These are phyloP conservation scores for Drosophila formosana DNA, from an alignment of 2,888 invertebrate genomes.

Conservation along the genomic window DNA sequence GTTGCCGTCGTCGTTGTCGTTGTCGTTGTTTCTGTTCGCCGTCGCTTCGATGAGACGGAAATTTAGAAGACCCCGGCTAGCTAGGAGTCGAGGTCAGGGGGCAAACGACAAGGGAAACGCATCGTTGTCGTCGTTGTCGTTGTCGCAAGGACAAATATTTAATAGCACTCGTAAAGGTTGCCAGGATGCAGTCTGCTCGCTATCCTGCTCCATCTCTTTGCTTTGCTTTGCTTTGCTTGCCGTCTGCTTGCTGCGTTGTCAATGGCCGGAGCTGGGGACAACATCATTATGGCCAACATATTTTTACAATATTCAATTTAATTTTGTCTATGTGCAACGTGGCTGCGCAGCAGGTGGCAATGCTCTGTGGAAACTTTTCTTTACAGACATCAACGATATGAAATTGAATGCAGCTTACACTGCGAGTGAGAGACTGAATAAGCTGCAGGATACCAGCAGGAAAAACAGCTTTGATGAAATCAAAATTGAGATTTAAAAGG, in stretches of 20 bases:
- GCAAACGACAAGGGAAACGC: constrained; percentile 41
- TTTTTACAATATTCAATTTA: constrained; percentile 77
- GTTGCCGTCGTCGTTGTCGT: constrained; percentile 35
- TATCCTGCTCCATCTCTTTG: constrained; percentile 3
- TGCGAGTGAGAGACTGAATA: constrained; percentile 13
- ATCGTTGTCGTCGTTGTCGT: constrained; percentile 30
- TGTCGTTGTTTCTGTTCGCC: constrained; percentile 38
- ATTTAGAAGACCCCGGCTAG: constrained; percentile 51
- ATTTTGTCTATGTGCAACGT: constrained; percentile 67
- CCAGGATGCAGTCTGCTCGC: constrained; percentile 36
- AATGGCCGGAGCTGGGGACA: constrained; percentile 27
- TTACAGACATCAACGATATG: constrained; percentile 27
- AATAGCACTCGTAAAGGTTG: constrained; percentile 63
- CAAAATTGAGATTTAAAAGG: constrained; percentile 37
- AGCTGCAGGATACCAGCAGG: constrained; percentile 27
- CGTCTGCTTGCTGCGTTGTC: constrained; percentile 16
- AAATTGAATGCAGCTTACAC: constrained; percentile 58
- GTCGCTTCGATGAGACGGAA: constrained; percentile 69
- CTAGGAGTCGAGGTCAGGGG: constrained; percentile 8
- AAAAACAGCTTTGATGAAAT: constrained; percentile 25
- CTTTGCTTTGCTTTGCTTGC: constrained; percentile 9
- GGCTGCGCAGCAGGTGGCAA: constrained; percentile 42
- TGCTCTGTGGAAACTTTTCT: constrained; percentile 2
- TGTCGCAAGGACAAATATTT: constrained; percentile 66
- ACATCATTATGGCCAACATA: constrained; percentile 73